Evolutionary conservation across 2,113 vertebrate species (phyloP), one percentile per base, ranked within the genome.

Genomic region (Paralichthys olivaceus): DNA sequence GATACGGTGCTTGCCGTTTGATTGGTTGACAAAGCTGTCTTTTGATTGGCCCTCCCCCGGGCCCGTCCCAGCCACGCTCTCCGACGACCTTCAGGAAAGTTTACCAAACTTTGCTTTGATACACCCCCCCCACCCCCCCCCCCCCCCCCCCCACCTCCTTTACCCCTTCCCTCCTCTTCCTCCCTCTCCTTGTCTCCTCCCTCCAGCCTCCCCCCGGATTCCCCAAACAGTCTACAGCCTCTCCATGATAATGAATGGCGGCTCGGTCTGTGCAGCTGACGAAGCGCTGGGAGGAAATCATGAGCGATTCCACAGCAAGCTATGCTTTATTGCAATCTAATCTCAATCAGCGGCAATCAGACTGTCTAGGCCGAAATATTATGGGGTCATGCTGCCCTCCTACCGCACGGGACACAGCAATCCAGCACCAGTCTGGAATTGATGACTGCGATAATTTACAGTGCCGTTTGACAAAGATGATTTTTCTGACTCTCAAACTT

Each of bases 51-150:
- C 84, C 78, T 84, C 86, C 90, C 87, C 34, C 28, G 85, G 87
- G 79, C 85, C 90, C 75, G 79, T 90, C 86, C 89, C 85, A 81
- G 90, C 92, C 88, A 85, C 87, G 89, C 90, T 92, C 90, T 89
- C 84, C 53, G 84, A 90, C 87, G 90, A 93, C 92, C 91, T 93
- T 93, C 92, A 92, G 90, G 87, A 92, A 92, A 92, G 89, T 91
- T 93, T 87, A 90, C 87, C 86, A 89, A 92, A 93, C 90, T 92
- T 92, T 69, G 87, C 85, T 91, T 93, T 92, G 89, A 90, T 91
- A 87, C 72, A 20, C 79, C 72, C 57, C 77, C 79, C 54, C 62
- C 17, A 17, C 20, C 55, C 14, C 25, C 25, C 14, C 13, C 28
- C 34, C 67, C 76, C 37, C 83, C 75, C 56, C 69, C 74, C 53